A percentile compares a stretch with the other conserved stretches of the same genome.
Evolutionary conservation across 2,888 invertebrate species (phyloP).

Genomic region (Drosophila suboccidentalis): DNA sequence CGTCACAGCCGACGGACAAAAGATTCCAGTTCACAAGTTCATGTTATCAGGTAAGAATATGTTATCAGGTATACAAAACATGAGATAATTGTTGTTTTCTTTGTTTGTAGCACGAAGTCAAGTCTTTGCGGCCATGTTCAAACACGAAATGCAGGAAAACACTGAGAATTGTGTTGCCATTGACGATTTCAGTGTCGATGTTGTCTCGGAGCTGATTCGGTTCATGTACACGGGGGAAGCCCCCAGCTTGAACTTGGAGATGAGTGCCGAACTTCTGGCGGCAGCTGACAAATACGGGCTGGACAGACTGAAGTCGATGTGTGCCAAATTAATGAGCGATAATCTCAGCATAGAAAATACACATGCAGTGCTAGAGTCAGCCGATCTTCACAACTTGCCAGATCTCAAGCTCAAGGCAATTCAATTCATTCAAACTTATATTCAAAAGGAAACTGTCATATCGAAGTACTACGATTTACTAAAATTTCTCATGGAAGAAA

Average conservation of each 20-base stretch:
- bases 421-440: neutral
- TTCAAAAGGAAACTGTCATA: no score
- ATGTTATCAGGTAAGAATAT: slow-evolving; percentile 89
- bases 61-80: slow-evolving; percentile 85
- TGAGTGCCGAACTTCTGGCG: slow-evolving; percentile 87
- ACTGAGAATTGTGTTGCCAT: slow-evolving; percentile 98
- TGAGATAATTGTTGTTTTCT: no score
- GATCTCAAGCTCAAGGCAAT: neutral
- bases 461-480: neutral
- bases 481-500: neutral
- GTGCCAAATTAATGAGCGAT: slow-evolving; percentile 97
- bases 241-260: neutral
- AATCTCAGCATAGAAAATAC: slow-evolving; percentile 87
- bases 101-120: slow-evolving; percentile 93
- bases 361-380: slow-evolving; percentile 75
- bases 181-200: slow-evolving; percentile 98
- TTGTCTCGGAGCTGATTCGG: slow-evolving; percentile 97
- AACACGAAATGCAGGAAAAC: slow-evolving; percentile 99
- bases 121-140: slow-evolving; percentile 87
- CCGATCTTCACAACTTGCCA: slow-evolving; percentile 97
- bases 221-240: slow-evolving; percentile 98
- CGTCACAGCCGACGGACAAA: slow-evolving; percentile 92
- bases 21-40: no score
- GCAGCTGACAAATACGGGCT: slow-evolving; percentile 99
- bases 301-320: slow-evolving; percentile 98